phyloP scores from a whole-genome alignment of 2,888 invertebrate genomes.

The Philaethria dido region DNA sequence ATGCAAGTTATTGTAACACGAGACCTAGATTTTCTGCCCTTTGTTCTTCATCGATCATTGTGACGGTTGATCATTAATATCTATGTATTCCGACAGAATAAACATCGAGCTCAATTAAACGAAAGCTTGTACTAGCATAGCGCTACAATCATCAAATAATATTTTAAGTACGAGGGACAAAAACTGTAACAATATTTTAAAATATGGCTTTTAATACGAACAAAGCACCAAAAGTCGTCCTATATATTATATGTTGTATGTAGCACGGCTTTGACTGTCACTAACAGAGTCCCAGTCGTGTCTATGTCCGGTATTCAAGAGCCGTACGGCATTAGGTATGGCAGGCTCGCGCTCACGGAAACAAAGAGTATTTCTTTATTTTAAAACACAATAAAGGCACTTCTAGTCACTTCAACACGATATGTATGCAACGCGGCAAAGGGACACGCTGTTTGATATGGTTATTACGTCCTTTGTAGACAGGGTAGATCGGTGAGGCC shows the following conservation, averaged over 20 bases:
- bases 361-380: slow-evolving; percentile 79
- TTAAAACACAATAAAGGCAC: slow-evolving; percentile 72
- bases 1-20: slow-evolving; percentile 35
- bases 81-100: slow-evolving; percentile 47
- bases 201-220: not conserved
- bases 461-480: slow-evolving; percentile 82
- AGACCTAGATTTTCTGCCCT: slow-evolving; percentile 45
- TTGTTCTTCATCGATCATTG: slow-evolving; percentile 46
- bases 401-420: slow-evolving; percentile 59
- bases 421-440: slow-evolving; percentile 80
- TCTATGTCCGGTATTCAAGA: slow-evolving; percentile 61
- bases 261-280: slow-evolving; percentile 29
- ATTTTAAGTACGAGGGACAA: not conserved
- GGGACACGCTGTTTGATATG: slow-evolving; percentile 82
- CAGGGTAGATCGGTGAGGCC: slow-evolving; percentile 72
- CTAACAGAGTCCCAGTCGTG: slow-evolving; percentile 30
- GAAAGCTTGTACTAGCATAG: slow-evolving; percentile 21
- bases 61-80: slow-evolving; percentile 47
- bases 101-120: slow-evolving; percentile 42
- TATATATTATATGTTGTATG: slow-evolving; percentile 24
- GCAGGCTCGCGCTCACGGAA: slow-evolving; percentile 67
- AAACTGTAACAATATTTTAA: slow-evolving; percentile 7
- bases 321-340: slow-evolving; percentile 70
- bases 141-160: slow-evolving; percentile 8
- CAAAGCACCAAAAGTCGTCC: slow-evolving; percentile 3